phyloP scores from a whole-genome alignment of 2,888 invertebrate genomes.

The Nycteola revayana region DNA sequence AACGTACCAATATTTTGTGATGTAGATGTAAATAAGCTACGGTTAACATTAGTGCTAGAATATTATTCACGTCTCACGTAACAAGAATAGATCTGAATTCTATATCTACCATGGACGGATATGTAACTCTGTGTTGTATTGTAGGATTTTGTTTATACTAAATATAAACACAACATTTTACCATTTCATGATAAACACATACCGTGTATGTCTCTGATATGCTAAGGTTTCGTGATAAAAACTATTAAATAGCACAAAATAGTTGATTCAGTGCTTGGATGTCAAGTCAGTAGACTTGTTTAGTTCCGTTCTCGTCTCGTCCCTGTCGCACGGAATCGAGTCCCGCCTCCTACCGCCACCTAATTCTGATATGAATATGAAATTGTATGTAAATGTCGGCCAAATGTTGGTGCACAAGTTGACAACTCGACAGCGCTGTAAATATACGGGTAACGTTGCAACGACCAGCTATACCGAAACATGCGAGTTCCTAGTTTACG shows the following conservation, averaged over 20 bases:
- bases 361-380: constrained; percentile 77
- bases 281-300: constrained; percentile 30
- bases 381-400: constrained; percentile 72
- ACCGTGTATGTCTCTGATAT: constrained; percentile 5
- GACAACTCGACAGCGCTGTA: constrained; percentile 69
- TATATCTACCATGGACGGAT: no score
- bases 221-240: constrained; percentile 19
- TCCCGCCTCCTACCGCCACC: constrained; percentile 48
- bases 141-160: no score
- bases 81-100: no score
- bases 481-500: constrained; percentile 64
- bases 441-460: constrained; percentile 65
- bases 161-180: no score
- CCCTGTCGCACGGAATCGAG: constrained; percentile 38
- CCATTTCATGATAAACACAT: no score
- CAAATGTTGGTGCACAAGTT: constrained; percentile 67
- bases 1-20: no score
- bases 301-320: constrained; percentile 39
- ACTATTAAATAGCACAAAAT: constrained; percentile 19
- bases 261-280: constrained; percentile 33
- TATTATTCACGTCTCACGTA: no score
- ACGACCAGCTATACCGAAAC: constrained; percentile 59
- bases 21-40: no score
- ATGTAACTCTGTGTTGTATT: no score
- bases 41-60: no score